A percentile compares a stretch with the other conserved stretches of the same genome.
Conservation (phyloP, 2,888 invertebrate species). For the Ennomos quercinarius region DNA sequence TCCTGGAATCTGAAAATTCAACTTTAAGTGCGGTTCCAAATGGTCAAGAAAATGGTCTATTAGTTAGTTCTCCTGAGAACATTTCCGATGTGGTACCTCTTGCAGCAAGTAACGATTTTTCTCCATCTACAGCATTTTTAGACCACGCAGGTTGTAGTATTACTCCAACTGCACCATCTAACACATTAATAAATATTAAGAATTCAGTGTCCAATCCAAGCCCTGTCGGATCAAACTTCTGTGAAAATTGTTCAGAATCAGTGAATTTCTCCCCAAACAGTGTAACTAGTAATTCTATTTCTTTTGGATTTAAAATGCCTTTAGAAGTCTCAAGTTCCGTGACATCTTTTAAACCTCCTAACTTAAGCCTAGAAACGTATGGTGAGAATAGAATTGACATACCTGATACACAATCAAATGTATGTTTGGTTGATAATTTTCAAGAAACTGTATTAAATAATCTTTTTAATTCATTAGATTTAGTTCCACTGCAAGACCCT, state of each 20-base stretch:
- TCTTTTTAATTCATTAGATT: background rate
- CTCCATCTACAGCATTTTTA: background rate
- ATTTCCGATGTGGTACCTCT: too few species aligned
- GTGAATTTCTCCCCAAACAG: background rate
- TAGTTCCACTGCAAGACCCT: background rate
- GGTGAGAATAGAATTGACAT: background rate
- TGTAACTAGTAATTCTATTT: slow-evolving; percentile 1
- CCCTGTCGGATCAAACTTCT: background rate
- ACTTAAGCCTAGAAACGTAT: background rate
- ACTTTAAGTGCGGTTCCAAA: background rate
- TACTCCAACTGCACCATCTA: background rate
- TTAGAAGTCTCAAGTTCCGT: slow-evolving; percentile 4
- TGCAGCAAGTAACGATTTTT: too few species aligned
- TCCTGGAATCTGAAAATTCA: background rate
- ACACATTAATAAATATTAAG: background rate
- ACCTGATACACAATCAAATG: background rate
- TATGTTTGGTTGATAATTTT: background rate
- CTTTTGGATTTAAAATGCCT: slow-evolving; percentile 8
- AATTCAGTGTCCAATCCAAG: background rate
- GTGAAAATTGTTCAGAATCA: background rate
- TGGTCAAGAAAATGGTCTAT: background rate
- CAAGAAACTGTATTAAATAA: background rate
- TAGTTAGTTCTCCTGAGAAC: background rate
- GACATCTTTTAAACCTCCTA: background rate
- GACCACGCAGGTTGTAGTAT: background rate